phyloP scores from a whole-genome alignment of 2,113 vertebrate genomes.

The Casuarius casuarius region DNA sequence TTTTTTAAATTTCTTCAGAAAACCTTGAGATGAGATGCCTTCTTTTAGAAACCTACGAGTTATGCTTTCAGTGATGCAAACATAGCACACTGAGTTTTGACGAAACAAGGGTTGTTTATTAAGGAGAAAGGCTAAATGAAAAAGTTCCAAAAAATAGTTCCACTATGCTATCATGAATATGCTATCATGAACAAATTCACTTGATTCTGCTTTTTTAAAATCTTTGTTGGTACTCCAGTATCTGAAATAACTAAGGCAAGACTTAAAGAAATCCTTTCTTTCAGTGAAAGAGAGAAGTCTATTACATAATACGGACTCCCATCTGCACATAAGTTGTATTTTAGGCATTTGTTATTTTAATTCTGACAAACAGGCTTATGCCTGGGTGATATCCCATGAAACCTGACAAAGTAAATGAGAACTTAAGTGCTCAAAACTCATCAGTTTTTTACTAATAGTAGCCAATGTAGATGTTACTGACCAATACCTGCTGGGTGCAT shows the following conservation, averaged over 20 bases:
- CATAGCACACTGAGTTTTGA: background rate
- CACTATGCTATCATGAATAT: background rate
- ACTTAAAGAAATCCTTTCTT: background rate
- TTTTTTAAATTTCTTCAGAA: background rate
- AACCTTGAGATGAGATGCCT: background rate
- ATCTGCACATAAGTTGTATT: background rate
- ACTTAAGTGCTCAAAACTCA: background rate
- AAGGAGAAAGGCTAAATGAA: background rate
- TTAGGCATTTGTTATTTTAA: background rate
- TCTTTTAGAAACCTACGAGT: background rate
- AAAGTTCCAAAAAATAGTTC: background rate
- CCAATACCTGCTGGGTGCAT: background rate
- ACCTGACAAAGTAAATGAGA: background rate
- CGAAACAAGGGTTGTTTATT: background rate
- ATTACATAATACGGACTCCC: background rate
- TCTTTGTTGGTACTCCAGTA: background rate
- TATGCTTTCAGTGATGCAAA: background rate
- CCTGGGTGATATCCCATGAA: background rate
- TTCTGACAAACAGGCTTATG: background rate
- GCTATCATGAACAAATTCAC: accelerated
- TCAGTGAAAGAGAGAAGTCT: background rate
- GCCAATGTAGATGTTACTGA: background rate
- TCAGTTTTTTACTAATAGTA: background rate
- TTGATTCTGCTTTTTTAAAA: background rate
- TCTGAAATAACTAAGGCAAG: background rate